A percentile compares a stretch with the other conserved stretches of the same genome.
phyloP scores from a whole-genome alignment of 2,113 vertebrate genomes.

The Pluvialis apricaria region DNA sequence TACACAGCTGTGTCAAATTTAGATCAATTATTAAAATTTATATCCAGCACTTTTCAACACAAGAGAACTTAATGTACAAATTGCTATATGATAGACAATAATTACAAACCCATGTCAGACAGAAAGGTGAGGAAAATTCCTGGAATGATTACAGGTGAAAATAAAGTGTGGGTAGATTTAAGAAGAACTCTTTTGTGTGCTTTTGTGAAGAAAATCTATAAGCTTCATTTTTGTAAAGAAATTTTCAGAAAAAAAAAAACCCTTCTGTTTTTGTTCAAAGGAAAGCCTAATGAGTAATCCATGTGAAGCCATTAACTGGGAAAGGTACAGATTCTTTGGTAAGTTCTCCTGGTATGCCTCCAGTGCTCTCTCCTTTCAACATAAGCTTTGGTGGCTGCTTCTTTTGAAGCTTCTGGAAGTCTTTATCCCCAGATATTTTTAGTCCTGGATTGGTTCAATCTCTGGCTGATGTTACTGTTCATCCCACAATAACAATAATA shows the following conservation, averaged over 20 bases:
- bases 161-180: neutral
- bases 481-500: constrained; percentile 9
- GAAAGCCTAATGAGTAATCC: constrained; percentile 8
- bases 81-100: neutral
- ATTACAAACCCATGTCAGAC: neutral
- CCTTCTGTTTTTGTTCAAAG: neutral
- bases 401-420: constrained; percentile 54
- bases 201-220: constrained; percentile 20
- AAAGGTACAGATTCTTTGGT: neutral
- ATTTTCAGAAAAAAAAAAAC: neutral
- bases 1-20: neutral
- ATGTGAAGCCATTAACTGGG: neutral
- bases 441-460: neutral
- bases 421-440: constrained; percentile 49
- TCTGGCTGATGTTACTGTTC: neutral
- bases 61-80: neutral
- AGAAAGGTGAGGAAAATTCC: neutral
- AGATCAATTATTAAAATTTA: neutral
- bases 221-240: neutral
- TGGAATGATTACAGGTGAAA: neutral
- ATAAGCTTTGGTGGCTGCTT: neutral
- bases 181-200: constrained; percentile 2
- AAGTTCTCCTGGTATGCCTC: neutral
- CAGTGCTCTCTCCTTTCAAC: neutral
- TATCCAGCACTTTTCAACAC: neutral